Base-by-base conservation (phyloP, 2,797 vertebrate species). In the Orestias chungarensis region DNA sequence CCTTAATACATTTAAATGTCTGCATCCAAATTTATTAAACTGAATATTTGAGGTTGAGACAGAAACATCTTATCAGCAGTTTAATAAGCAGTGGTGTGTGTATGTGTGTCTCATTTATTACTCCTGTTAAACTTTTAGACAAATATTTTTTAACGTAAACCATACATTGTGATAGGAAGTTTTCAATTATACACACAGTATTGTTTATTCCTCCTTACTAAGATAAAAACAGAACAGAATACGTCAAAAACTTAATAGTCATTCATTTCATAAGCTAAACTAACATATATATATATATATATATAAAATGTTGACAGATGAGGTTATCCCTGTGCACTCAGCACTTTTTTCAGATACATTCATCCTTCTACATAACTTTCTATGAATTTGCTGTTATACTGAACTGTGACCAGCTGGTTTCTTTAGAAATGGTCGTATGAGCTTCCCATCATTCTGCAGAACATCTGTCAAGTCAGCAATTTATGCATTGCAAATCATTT, bases 41-140 rank as follows among this genome's bases (percentile, higher is more conserved):
- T 9, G 0, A 31, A 64, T 47, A 66, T 35, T 11, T 73, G 3
- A 79, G 35, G 62, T 72, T 57, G 44, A 12, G 69, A 52, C 4
- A 57, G 4, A 6, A 66, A 49, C 15, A n/a, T 74, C 70, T 46
- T 29, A 42, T 5, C 23, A 44, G 49, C 62, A 44, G 42, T 4
- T 0, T 7, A 25, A 14, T 69, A 17, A 11, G 15, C 68, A 49
- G 11, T 8, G 0, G 20, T 46, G 10, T 64, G 40, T 72, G 29
- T 42, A 27, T 66, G 27, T 18, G 29, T 4, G 55, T 23, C 17
- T 59, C 23, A 68, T 6, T 57, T 42, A n/a, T 68, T 54, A 4
- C n/a, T 33, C 25, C 25, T 52, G 25, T 38, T 61, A 9, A 1
- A 66, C 23, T 38, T 29, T 29, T 6, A 47, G 31, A 66, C 5